Base-by-base conservation (phyloP, 1,140 invertebrate species). In the Drosophila quadrilineata region DNA sequence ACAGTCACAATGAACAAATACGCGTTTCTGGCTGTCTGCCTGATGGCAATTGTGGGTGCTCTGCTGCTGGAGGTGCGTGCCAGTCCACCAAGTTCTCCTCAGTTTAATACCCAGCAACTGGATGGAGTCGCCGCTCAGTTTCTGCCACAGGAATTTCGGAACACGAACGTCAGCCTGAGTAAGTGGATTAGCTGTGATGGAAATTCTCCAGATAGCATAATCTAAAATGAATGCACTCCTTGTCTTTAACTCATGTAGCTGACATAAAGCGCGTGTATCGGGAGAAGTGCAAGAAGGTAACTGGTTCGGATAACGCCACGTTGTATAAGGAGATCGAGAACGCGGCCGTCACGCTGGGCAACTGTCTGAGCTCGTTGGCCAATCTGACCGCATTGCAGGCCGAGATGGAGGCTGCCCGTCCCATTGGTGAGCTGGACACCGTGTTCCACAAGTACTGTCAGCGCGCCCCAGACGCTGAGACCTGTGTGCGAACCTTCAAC, bases 401-500 rank as follows among this genome's bases (percentile, higher is more conserved):
- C 1, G 94, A 94, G 71, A 92, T 95, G 67, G 92, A 94, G 3
- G 62, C 69, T 8, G 92, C 93, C 0, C 92, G 91, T 56, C 92
- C 92, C 0, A 90, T 76, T 3, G 93, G 93, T 2, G 92, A 93
- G 26, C 72, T 94, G 67, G 94, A 94, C 67, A 90, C 90, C 1
- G 93, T 94, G 0, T 94, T 94, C 50, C 65, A 87, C 49, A 90
- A 89, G 45, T 95, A 96, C 76, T 95, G 93, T 71, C 88, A 90
- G 6, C 94, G 93, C 67, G 92, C 91, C 1, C 91, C 92, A 0
- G 72, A 88, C 1, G 89, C 94, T 1, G 91, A 92, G 59, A 46
- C 74, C 0, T 96, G 95, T 67, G 89, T 95, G 9, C 89, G 71
- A 1, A 92, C 93, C 62, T 92, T 94, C 43, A 93, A 92, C 0